phyloP scores from a whole-genome alignment of 2,888 invertebrate species.

The Drosophila monieri region DNA sequence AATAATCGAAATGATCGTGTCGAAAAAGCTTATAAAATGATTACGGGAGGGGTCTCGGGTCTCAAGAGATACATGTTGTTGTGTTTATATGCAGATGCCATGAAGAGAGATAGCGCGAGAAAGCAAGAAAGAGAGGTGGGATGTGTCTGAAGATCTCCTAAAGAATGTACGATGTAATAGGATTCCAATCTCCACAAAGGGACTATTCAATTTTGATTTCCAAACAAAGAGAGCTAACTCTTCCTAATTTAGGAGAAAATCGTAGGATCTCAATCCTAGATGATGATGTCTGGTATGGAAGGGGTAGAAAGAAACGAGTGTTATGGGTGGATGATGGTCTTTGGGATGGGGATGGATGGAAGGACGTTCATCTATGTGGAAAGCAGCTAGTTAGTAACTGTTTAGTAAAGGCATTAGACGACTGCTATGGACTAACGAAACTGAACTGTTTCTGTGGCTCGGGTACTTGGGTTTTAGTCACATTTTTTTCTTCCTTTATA shows the following conservation, averaged over 20 bases:
- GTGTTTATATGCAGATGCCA: constrained; percentile 27
- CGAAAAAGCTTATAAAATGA: constrained; percentile 23
- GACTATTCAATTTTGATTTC: neutral
- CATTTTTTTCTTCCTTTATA: constrained; percentile 22
- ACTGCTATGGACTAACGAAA: constrained; percentile 39
- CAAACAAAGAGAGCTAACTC: neutral
- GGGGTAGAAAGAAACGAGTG: neutral
- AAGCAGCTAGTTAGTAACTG: constrained; percentile 44
- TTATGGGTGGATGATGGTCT: constrained; percentile 1
- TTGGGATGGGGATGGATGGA: neutral
- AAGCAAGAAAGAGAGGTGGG: constrained; percentile 8
- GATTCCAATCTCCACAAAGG: neutral
- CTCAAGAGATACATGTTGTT: constrained; percentile 39
- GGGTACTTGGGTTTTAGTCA: constrained; percentile 27
- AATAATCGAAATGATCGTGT: constrained; percentile 33
- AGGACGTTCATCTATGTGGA: constrained; percentile 18
- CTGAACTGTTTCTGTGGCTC: constrained; percentile 38
- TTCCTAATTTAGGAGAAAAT: neutral
- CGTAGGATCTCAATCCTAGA: neutral
- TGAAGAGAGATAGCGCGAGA: constrained; percentile 5
- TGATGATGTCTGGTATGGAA: neutral
- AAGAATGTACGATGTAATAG: no score
- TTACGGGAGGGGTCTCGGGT: constrained; percentile 1
- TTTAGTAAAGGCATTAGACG: constrained; percentile 28
- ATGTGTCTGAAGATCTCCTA: constrained; percentile 1